Base-by-base conservation (phyloP, 2,888 invertebrate genomes). In the Alviniconcha strummeri region DNA sequence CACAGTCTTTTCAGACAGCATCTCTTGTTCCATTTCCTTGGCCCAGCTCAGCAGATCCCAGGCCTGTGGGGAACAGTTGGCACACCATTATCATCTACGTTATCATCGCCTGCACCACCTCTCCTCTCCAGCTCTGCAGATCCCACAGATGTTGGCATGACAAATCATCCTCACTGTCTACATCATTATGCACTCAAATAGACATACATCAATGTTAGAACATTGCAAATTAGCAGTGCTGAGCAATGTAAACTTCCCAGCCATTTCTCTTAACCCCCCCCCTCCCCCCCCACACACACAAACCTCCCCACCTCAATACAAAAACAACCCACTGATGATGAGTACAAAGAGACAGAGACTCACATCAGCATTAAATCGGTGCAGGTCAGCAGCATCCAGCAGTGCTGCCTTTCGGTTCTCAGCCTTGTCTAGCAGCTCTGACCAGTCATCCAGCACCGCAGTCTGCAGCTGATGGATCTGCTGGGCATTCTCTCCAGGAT, bases 11-110 rank as follows among this genome's bases (percentile, higher is more conserved):
- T 97, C 96, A 0, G 97, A 96, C 86, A 96, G 95, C 95, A 98
- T 96, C 54, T 96, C 95, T 0, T 96, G 95, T 17, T 97, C 95
- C 17, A 98, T 94, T 83, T 96, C 96, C 17, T 96, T 95, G 0
- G 97, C 96, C 98, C 98, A 99, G 54, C 96, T 96, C 89, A 96
- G 96, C 85, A 99, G 95, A 94, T 98, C 98, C 88, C 98, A 96
- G 0, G 89, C 91, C 90, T 92, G 17, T 6, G 19, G n/a, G n/a
- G n/a, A n/a, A n/a, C n/a, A n/a, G n/a, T 71, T 57, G 36, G 36
- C 36, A 36, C 36, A 36, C 3, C 36, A 36, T 36, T 3, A 36
- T 36, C 3, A 3, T 36, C 36, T 36, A 36, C 36, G 3, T 36
- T 36, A 96, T 95, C 95, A 98, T 96, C 54, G 96, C 95, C 0